phyloP scores from a whole-genome alignment of 92 coral and sea anemone genomes.

The Siderastrea siderea region DNA sequence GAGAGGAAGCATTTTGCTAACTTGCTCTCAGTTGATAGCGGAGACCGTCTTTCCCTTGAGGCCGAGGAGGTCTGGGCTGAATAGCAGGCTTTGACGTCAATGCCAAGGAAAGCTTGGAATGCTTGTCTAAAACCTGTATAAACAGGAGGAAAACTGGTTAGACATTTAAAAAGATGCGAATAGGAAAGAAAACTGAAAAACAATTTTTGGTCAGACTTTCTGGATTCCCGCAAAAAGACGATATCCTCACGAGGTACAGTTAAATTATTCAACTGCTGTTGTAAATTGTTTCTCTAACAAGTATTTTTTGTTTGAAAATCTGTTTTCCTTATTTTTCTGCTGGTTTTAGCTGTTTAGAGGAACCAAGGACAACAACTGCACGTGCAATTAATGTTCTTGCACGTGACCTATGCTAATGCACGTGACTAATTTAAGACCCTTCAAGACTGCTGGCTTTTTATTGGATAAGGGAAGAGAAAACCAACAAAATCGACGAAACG shows the following conservation, averaged over 20 bases:
- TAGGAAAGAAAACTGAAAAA: no score
- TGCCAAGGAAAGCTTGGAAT: slow-evolving; percentile 77
- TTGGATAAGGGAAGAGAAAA: neutral
- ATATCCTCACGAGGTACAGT: no score
- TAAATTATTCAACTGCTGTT: no score
- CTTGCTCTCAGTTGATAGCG: slow-evolving; percentile 80
- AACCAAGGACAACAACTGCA: neutral
- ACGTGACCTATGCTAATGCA: neutral
- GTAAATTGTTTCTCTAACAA: neutral
- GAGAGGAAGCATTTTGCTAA: slow-evolving; percentile 27
- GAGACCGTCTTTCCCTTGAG: slow-evolving; percentile 83
- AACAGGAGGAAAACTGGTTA: neutral
- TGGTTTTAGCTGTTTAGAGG: neutral
- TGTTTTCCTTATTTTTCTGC: neutral
- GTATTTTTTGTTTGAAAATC: neutral
- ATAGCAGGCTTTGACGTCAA: slow-evolving; percentile 64
- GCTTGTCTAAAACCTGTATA: slow-evolving; percentile 79
- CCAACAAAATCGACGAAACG: neutral
- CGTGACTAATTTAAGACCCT: neutral
- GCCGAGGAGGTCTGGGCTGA: slow-evolving; percentile 91
- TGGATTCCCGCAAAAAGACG: no score
- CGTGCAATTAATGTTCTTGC: neutral
- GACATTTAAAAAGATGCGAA: no score
- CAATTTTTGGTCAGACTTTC: no score
- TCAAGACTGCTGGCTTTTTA: neutral